These are phyloP conservation scores for Drepana falcataria DNA, from an alignment of 2,888 invertebrate genomes.

Conservation along the genomic window DNA sequence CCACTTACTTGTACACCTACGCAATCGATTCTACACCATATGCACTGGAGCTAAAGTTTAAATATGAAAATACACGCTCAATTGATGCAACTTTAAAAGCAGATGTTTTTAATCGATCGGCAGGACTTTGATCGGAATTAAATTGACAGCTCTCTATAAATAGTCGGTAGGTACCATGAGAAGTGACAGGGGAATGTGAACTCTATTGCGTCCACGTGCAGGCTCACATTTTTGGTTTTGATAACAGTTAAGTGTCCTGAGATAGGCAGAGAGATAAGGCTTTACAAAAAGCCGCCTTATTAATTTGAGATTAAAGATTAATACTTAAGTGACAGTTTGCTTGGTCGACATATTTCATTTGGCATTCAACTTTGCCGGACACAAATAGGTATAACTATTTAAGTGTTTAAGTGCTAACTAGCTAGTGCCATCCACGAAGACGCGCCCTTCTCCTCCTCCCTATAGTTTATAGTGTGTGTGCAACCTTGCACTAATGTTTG, in stretches of 20 bases:
- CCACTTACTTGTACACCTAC: slow-evolving; percentile 16
- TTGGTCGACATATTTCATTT: slow-evolving; percentile 4
- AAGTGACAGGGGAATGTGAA: slow-evolving; percentile 5
- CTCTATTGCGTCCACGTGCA: slow-evolving; percentile 1
- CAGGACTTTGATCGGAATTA: slow-evolving; percentile 50
- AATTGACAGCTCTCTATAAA: slow-evolving; percentile 61
- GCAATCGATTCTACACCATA: slow-evolving; percentile 9
- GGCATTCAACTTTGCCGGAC: no score
- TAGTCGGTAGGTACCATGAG: slow-evolving; percentile 24
- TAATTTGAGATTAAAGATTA: neutral
- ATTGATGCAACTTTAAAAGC: slow-evolving; percentile 17
- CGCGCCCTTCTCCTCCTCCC: no score
- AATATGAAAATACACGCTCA: slow-evolving; percentile 9
- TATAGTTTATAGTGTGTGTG: no score
- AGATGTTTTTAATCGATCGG: slow-evolving; percentile 48
- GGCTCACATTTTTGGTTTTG: neutral
- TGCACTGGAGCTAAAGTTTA: slow-evolving; percentile 4
- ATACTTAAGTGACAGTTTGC: neutral
- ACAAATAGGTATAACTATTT: no score
- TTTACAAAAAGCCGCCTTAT: neutral
- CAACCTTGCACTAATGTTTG: no score
- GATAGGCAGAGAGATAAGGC: neutral
- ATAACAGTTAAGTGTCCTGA: neutral
- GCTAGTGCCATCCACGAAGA: no score
- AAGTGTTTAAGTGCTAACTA: no score